Evolutionary conservation across 2,113 vertebrate genomes (phyloP), one percentile per base, ranked within the genome.

Genomic region (Elephantulus edwardii): DNA sequence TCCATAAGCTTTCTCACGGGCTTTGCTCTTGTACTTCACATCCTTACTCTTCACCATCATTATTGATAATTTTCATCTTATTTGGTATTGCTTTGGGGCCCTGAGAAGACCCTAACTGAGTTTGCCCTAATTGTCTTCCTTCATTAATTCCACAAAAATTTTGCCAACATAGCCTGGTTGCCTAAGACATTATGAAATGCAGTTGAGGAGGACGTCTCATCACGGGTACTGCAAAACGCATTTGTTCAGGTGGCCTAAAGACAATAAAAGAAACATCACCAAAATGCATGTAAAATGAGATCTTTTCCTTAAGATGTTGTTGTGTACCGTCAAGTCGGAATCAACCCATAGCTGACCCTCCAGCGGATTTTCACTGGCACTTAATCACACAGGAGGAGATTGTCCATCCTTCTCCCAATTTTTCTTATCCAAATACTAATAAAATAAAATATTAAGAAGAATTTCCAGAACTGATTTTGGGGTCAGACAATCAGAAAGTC

Each of bases 1-100:
- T 88, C 94, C 80, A 95, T 70, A 89, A 90, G 86, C n/a, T 86
- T 76, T 82, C 86, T 84, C 72, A 84, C 62, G 71, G 46, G 30
- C n/a, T 82, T 91, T 46, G 24, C 22, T 58, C 14, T 89, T 80
- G 68, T 30, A 46, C 52, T 48, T 46, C 40, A 44, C 48, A 68
- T 28, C 44, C 26, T 60, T 77, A 75, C 35, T 56, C n/a, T 40
- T 64, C 50, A 46, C 35, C 38, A 8, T 88, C 50, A 83, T 46
- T 54, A 40, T 19, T 2, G 13, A 28, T 22, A 48, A 11, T 66
- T 35, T 35, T 75, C 72, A 35, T 26, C 46, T 52, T 40, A 19
- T 11, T 35, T 70, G 50, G 20, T 42, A 10, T 70, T 24, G 30
- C n/a, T 70, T 8, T 20, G 71, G 16, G 64, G 64, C 44, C 50